Conservation (phyloP, 64 coral and sea anemone species). For the Stichodactyla mertensii region DNA sequence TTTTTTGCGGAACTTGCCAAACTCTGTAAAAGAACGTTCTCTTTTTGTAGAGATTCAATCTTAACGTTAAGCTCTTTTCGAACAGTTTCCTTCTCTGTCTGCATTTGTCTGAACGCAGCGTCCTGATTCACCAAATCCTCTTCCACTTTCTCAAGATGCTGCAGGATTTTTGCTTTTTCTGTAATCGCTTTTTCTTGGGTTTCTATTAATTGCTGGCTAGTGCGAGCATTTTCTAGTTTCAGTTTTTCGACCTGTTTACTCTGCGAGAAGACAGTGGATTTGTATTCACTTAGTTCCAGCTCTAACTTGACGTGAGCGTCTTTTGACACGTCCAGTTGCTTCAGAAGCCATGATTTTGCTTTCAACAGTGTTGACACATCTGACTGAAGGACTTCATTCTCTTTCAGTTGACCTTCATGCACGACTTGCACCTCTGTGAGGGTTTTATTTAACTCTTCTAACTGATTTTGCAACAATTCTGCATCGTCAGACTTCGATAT, state of each 20-base stretch:
- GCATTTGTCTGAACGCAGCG: conserved; percentile 36
- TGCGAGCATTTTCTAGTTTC: conserved; percentile 62
- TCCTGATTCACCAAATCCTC: conserved; percentile 58
- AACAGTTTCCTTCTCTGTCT: conserved; percentile 63
- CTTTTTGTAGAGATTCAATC: conserved; percentile 48
- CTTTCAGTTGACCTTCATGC: conserved; percentile 48
- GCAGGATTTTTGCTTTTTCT: conserved; percentile 66
- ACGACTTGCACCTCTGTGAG: conserved; percentile 30
- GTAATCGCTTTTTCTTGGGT: conserved; percentile 62
- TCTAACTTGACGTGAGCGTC: conserved; percentile 67
- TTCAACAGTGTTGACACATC: conserved; percentile 57
- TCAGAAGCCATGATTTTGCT: conserved; percentile 59
- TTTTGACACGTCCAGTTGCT: conserved; percentile 52
- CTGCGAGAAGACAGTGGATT: conserved; percentile 45
- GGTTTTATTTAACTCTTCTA: conserved; percentile 31
- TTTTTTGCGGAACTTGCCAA: conserved; percentile 29
- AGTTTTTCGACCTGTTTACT: conserved; percentile 60
- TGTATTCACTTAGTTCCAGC: conserved; percentile 56
- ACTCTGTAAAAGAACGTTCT: conserved; percentile 48
- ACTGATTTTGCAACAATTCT: conserved; percentile 37
- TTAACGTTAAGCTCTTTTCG: conserved; percentile 39
- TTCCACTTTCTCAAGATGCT: conserved; percentile 76
- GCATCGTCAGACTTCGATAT: conserved; percentile 16
- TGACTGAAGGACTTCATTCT: conserved; percentile 43
- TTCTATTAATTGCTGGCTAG: conserved; percentile 51